These are phyloP conservation scores for Sardinella longiceps DNA, from an alignment of 2,797 vertebrate genomes.

Conservation along the genomic window DNA sequence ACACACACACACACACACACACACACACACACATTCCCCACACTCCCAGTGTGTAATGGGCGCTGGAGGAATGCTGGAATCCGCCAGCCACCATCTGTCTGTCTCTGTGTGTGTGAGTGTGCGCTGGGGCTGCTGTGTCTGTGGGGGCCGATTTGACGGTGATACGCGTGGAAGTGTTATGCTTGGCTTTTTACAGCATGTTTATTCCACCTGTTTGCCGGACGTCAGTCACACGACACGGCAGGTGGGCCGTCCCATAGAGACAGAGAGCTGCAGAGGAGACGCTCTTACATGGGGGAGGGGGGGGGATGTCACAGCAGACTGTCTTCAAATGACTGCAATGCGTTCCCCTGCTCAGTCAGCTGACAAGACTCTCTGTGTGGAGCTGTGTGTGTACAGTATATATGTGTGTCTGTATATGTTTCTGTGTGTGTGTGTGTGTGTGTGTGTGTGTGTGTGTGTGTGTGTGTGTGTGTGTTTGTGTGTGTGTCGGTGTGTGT, in stretches of 20 bases:
- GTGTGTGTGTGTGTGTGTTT: not conserved
- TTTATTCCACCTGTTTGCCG: conserved; percentile 19
- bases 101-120: not conserved
- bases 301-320: not conserved
- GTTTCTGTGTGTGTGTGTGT: not conserved
- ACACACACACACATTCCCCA: not conserved
- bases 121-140: not conserved
- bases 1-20: not conserved
- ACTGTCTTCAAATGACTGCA: not conserved
- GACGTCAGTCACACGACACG: not conserved
- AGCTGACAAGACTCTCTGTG: not conserved
- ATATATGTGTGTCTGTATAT: not conserved
- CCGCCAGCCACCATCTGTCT: not conserved
- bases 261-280: not conserved
- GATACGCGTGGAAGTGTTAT: conserved; percentile 12
- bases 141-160: conserved; percentile 17
- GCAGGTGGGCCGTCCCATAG: conserved; percentile 11
- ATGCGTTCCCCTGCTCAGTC: not conserved
- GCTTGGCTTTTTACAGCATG: conserved; percentile 18
- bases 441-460: not conserved
- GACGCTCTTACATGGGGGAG: not conserved
- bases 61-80: not conserved
- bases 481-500: conserved; percentile 1
- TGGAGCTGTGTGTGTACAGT: no score
- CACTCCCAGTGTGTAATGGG: not conserved